Evolutionary conservation across 1,140 invertebrate genomes (phyloP).

Genomic region (Drosophila nebulosa): DNA sequence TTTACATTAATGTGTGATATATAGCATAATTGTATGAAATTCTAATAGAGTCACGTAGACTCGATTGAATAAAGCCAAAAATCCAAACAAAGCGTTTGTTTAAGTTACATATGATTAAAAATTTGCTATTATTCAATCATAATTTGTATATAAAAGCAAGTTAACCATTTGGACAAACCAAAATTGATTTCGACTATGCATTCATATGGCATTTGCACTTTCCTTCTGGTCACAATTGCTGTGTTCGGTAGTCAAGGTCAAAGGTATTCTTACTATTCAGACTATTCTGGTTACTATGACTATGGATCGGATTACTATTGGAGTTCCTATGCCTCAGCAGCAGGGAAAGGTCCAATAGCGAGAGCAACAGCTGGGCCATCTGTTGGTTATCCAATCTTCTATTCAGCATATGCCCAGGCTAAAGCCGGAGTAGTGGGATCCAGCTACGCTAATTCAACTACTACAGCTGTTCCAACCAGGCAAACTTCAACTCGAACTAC

Average conservation of each 20-base stretch:
- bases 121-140: not conserved
- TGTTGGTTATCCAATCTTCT: not conserved
- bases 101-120: not conserved
- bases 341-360: not conserved
- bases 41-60: not conserved
- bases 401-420: not conserved
- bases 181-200: not conserved
- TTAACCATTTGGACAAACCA: not conserved
- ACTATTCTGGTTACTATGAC: not conserved
- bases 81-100: not conserved
- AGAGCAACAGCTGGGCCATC: not conserved
- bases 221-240: not conserved
- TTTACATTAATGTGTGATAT: slow-evolving; percentile 9
- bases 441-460: not conserved
- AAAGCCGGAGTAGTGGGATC: not conserved
- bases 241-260: not conserved
- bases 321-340: not conserved
- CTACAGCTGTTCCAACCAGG: not conserved
- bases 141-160: not conserved
- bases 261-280: not conserved
- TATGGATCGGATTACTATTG: not conserved
- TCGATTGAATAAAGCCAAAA: not conserved
- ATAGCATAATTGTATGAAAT: not conserved
- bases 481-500: not conserved
- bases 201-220: not conserved